A percentile compares a stretch with the other conserved stretches of the same genome.
Conservation (phyloP, 2,113 vertebrate species). For the Rhipidura dahli region DNA sequence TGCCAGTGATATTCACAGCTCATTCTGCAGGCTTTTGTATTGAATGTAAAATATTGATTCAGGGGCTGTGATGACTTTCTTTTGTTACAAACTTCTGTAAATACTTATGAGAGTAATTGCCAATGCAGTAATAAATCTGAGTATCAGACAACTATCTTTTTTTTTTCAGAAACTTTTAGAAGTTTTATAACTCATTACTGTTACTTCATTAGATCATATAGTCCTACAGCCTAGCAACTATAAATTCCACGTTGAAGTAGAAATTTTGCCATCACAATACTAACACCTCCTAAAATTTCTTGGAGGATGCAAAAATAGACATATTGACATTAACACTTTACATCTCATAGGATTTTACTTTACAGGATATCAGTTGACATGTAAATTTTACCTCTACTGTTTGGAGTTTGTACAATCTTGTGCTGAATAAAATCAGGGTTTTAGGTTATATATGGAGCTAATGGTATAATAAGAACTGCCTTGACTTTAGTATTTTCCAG, state of each 20-base stretch:
- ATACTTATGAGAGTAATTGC: background rate
- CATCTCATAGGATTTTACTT: background rate
- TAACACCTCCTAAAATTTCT: background rate
- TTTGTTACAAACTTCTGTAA: background rate
- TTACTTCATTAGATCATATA: background rate
- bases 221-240: background rate
- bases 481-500: background rate
- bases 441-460: background rate
- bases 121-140: background rate
- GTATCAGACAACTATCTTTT: background rate
- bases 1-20: background rate
- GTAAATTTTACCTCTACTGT: background rate
- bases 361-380: fast-evolving
- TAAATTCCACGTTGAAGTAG: background rate
- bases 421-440: background rate
- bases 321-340: background rate
- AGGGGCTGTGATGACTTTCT: background rate
- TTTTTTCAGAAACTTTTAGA: background rate
- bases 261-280: background rate
- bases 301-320: background rate
- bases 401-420: background rate
- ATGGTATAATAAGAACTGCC: background rate
- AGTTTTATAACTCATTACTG: background rate
- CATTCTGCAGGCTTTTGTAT: background rate
- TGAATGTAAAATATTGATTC: background rate